Evolutionary conservation across 1,140 invertebrate genomes (phyloP), one percentile per base, ranked within the genome.

Genomic region (Sitobion miscanthi): DNA sequence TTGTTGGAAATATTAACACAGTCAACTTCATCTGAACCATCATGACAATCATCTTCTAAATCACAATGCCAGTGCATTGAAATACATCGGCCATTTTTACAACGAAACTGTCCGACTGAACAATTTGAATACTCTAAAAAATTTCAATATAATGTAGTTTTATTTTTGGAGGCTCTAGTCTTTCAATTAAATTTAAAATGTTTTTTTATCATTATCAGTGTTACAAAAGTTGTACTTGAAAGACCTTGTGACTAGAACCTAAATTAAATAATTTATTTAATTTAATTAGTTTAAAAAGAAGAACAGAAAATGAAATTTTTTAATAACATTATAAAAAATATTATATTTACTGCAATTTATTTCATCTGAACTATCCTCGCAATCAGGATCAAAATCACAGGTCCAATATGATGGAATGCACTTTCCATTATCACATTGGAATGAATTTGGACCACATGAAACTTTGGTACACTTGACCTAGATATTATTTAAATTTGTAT

Each of bases 391-490:
- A 42, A 94, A 94, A 94, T 96, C 96, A 94, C 95, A 96, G 0
- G 52, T 85, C 94, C 17, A 94, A 87, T 93, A 93, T 38, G 82
- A 69, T n/a, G 94, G 94, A 49, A 94, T 94, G 57, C 94, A 94
- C 85, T 93, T 94, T 52, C 94, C 94, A 85, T 89, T 93, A 38
- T 45, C 87, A 86, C 94, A 94, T 90, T 89, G 93, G n/a, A 94
- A 93, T 38, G 89, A 62, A 91, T 93, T 93, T 54, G 94, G 82
- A 52, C 92, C 87, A 88, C 94, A 94, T 20, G 93, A 96, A 93
- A 95, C 95, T 93, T 97, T 96, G 0, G 95, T 95, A 94, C 97
- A 98, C 94, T 97, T 97, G 92, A 96, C 96, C 82, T 97, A 97
- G 9, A 35, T 25, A 90, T 25, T 47, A 62, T 9, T 52, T 20